Evolutionary conservation across 2,797 vertebrate genomes (phyloP), one percentile per base, ranked within the genome.

Genomic region (Microctenopoma lineatum): DNA sequence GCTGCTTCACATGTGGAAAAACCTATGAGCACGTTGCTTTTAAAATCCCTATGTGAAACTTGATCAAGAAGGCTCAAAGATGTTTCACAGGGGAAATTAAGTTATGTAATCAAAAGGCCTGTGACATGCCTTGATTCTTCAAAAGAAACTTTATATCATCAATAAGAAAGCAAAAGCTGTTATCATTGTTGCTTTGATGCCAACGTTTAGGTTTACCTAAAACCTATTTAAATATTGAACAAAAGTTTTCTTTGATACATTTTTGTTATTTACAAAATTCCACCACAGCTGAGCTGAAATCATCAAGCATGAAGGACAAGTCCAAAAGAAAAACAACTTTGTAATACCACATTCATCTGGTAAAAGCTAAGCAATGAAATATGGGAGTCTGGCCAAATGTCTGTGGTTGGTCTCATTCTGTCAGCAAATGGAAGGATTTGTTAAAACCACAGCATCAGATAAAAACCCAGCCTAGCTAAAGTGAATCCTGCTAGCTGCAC

Each of bases 1-100:
- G 64, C 73, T 55, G 61, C 70, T 71, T 58, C 50, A 48, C 65
- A 63, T 66, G 39, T 71, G 45, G 58, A 66, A 61, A 63, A 66
- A 70, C 11, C 41, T 72, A 26, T 54, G 45, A 68, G 66, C 36
- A n/a, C 39, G 63, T 77, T 25, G 59, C 50, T 21, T 21, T 66
- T 59, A 51, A 65, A 36, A 70, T 50, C 11, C 9, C 11, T 21
- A 6, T 7, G 53, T 63, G 55, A 51, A 81, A 50, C 11, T 46
- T 25, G 60, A 67, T 72, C 47, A 70, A 77, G 34, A 45, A 64
- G 39, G 18, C n/a, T 53, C 32, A 41, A 25, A 51, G 46, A 50
- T 68, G 66, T 59, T 70, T 77, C 55, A 56, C 54, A 42, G 44
- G 52, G 18, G 29, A 63, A 79, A 66, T 41, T 8, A 34, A 34